Base-by-base conservation (phyloP, 2,888 invertebrate genomes). In the Barypeithes pellucidus region DNA sequence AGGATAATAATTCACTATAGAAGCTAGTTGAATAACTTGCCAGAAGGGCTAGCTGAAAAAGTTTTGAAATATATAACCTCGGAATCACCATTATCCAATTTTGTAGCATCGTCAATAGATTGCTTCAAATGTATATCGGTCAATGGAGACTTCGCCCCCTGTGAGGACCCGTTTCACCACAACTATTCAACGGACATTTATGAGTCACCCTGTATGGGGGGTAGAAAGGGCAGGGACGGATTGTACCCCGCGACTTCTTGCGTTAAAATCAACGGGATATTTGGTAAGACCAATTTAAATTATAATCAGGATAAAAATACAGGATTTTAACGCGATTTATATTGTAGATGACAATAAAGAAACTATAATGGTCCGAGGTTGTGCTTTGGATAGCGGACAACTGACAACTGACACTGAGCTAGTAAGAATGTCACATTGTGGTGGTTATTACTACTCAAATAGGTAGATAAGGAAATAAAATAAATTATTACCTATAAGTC, bases 71-170 rank as follows among this genome's bases (percentile, higher is more conserved):
- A n/a, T n/a, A n/a, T n/a, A n/a, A n/a, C n/a, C n/a, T n/a, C n/a
- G n/a, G n/a, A n/a, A n/a, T n/a, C n/a, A n/a, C n/a, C n/a, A n/a
- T n/a, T n/a, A n/a, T n/a, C n/a, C n/a, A n/a, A 36, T 9, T 33
- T 75, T 73, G 18, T 52, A 76, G 76, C 52, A 54, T 47, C n/a
- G 9, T 62, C 78, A 66, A 97, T 99, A 83, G 98, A 98, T 87
- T 99, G 98, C 85, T 99, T 98, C 89, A 97, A 97, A 85, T 99
- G 99, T 85, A 94, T 96, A 59, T 98, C 98, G 0, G 91, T 95
- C 87, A 95, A 96, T 84, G 94, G 95, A 22, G 90, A 91, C 80
- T 95, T 96, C 84, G 90, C 91, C 66, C 91, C 94, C 0, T 97
- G 98, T 85, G 98, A 99, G 84, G 99, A 99, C 86, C 96, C 97